Conservation (phyloP, 2,888 invertebrate genomes). For the Ennomos quercinarius region DNA sequence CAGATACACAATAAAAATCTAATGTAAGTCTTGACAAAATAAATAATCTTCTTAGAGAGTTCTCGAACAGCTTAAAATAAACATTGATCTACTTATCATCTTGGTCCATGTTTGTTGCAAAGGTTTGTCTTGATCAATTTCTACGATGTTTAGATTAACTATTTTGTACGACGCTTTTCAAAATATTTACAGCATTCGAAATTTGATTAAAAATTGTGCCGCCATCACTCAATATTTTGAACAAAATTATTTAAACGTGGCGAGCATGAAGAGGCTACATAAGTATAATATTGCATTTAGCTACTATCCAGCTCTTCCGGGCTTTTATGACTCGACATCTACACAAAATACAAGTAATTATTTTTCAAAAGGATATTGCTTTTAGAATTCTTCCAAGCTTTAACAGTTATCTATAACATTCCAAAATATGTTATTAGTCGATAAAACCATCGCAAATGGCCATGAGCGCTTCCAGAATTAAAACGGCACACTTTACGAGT, state of each 20-base stretch:
- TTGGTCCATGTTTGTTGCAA: conserved; percentile 18
- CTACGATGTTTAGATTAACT: conserved; percentile 9
- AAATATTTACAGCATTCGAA: conserved; percentile 19
- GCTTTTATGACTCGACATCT: conserved; percentile 59
- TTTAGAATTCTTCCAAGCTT: conserved; percentile 22
- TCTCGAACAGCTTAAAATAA: conserved; percentile 4
- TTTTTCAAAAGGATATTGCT: conserved; percentile 29
- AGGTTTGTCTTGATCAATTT: conserved; percentile 19
- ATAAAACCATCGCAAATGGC: conserved; percentile 41
- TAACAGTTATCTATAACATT: conserved; percentile 39
- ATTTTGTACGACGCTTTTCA: conserved; percentile 4
- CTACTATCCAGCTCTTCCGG: conserved; percentile 51
- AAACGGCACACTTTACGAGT: conserved; percentile 46
- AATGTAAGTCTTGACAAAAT: conserved; percentile 4
- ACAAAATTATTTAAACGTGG: conserved; percentile 50
- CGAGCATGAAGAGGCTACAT: too few species aligned
- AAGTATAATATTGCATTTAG: conserved; percentile 53
- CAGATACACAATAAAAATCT: too few species aligned
- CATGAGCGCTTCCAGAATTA: conserved; percentile 44
- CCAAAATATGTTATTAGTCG: conserved; percentile 51
- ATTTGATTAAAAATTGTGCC: conserved; percentile 5
- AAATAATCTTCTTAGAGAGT: neutral
- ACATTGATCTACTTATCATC: neutral
- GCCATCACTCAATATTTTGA: conserved; percentile 40
- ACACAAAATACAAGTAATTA: conserved; percentile 65